Conservation (phyloP, 1,140 invertebrate species). For the Orussus abietinus region DNA sequence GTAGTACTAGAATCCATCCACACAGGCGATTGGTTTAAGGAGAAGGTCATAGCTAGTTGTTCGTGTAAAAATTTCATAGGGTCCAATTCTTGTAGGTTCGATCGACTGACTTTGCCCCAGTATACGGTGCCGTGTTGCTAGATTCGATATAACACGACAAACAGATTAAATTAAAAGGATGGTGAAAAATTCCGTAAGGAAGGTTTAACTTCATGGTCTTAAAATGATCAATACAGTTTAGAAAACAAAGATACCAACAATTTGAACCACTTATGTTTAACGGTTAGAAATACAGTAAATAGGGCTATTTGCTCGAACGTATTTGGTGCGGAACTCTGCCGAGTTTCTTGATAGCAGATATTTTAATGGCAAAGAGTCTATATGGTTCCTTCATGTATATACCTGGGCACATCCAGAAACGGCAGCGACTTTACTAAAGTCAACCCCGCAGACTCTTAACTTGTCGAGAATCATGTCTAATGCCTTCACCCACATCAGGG, state of each 20-base stretch:
- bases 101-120: constrained; percentile 76
- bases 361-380: too few relatives aligned
- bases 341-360: too few relatives aligned
- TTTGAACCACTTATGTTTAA: neutral
- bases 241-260: too few relatives aligned
- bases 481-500: constrained; percentile 93
- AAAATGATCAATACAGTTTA: too few relatives aligned
- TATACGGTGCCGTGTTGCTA: constrained; percentile 97
- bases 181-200: too few relatives aligned
- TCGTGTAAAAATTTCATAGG: constrained; percentile 76
- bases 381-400: constrained; percentile 7
- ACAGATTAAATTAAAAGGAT: constrained; percentile 12
- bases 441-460: constrained; percentile 73
- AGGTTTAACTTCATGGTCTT: too few relatives aligned
- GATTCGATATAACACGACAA: constrained; percentile 25
- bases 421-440: constrained; percentile 77
- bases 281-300: neutral
- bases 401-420: constrained; percentile 89
- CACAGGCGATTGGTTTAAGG: constrained; percentile 78
- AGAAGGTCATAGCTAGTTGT: constrained; percentile 76
- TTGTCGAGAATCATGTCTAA: constrained; percentile 87
- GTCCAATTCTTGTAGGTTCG: constrained; percentile 64
- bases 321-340: too few relatives aligned
- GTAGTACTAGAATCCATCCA: constrained; percentile 96
- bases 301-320: neutral